Evolutionary conservation across 2,888 invertebrate genomes (phyloP), one percentile per base, ranked within the genome.

Genomic region (Euphydryas editha): DNA sequence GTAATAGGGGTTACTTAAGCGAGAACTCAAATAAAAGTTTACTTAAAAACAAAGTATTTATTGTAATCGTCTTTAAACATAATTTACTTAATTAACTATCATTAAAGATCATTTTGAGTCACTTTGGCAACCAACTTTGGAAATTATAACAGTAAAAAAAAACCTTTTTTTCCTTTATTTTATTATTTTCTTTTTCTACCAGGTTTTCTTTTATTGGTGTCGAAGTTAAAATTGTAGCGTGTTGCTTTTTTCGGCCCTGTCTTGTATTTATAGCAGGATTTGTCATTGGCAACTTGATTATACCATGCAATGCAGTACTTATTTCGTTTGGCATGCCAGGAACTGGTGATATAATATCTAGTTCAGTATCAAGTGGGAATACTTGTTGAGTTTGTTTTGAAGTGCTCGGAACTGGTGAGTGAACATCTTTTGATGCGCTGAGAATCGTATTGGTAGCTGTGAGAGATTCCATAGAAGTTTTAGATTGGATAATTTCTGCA

Each of bases 191-290:
- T 39, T 13, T 39, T 75, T 76, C 76, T 71, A 74, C 1, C 55
- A 78, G 68, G 60, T 59, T 72, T 63, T 76, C 73, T 74, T 79
- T 79, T 1, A 73, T 2, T 69, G 78, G 76, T 30, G 79, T 81
- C 67, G 73, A 74, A 54, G 77, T 80, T 69, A 77, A 74, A 70
- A 78, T 73, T 55, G 74, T 76, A 39, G 78, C 76, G 46, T 79
- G 77, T 65, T 78, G 81, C 69, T 80, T 77, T 62, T 72, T 75
- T 73, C 71, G 69, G 56, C 73, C 68, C 60, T 76, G 68, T 74
- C 73, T 76, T 71, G 68, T 72, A 10, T 73, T 73, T 59, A 70
- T 59, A 65, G 72, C 64, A 72, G 69, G 8, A 72, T 71, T 17
- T 70, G 75, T 75, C 69, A 75, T 65, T 42, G 71, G 73, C 54